Conservation (phyloP, 2,113 vertebrate species). For the Mirounga angustirostris region DNA sequence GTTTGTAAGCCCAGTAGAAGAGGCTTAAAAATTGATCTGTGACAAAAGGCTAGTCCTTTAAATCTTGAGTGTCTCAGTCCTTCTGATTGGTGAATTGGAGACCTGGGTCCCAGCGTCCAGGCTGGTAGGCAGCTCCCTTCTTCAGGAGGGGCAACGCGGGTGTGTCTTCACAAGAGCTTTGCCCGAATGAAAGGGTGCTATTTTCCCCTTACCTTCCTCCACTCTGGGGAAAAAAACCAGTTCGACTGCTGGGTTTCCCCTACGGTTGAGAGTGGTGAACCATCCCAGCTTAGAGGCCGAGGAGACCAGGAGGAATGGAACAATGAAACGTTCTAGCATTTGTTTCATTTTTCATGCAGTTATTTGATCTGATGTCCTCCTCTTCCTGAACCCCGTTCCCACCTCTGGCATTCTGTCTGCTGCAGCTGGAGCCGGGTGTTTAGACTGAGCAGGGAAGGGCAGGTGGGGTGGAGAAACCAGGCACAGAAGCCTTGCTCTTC, state of each 20-base stretch:
- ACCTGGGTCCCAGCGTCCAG: neutral
- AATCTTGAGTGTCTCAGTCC: neutral
- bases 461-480: neutral
- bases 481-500: neutral
- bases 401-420: neutral
- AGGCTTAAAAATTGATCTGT: neutral
- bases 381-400: neutral
- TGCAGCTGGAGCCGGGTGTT: rapidly evolving
- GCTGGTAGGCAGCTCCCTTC: neutral
- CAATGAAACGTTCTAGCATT: neutral
- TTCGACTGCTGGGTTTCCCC: neutral
- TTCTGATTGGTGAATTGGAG: neutral
- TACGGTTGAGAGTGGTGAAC: neutral
- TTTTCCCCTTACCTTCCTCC: too few relatives aligned
- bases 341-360: neutral
- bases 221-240: neutral
- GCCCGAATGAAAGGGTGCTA: neutral
- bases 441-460: rapidly evolving
- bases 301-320: neutral
- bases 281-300: neutral
- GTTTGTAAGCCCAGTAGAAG: neutral
- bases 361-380: neutral
- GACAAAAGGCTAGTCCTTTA: neutral
- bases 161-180: neutral
- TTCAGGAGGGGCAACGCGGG: rapidly evolving